These are phyloP conservation scores for Coregonus suidteri DNA, from an alignment of 2,797 vertebrate genomes.

Conservation along the genomic window DNA sequence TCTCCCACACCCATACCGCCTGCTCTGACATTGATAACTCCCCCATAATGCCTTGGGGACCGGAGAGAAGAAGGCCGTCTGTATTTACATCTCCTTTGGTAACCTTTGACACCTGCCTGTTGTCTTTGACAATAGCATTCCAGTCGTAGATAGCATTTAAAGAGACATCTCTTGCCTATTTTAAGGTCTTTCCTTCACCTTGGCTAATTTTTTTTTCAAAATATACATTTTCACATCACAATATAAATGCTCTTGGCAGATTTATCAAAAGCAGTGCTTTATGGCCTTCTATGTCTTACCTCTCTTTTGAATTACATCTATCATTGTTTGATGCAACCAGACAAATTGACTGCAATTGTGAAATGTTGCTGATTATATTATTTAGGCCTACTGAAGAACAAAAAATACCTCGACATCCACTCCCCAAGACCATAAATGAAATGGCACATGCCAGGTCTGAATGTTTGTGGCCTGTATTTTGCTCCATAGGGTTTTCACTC, in stretches of 20 bases:
- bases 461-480: constrained; percentile 32
- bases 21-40: constrained; percentile 5
- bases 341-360: not conserved
- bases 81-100: not conserved
- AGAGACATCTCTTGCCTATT: no score
- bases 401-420: constrained; percentile 18
- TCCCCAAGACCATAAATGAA: constrained; percentile 5
- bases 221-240: not conserved
- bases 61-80: not conserved
- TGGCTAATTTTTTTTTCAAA: not conserved
- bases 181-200: not conserved
- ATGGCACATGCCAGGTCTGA: constrained; percentile 22
- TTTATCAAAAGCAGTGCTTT: not conserved
- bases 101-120: not conserved
- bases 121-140: not conserved
- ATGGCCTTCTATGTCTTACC: not conserved
- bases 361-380: no score
- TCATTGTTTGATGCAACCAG: not conserved
- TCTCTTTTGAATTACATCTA: not conserved
- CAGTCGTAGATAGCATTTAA: not conserved
- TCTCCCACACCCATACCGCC: not conserved
- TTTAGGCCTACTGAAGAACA: no score
- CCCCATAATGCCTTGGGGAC: not conserved
- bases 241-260: not conserved
- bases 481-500: constrained; percentile 25